phyloP scores from a whole-genome alignment of 1,140 invertebrate genomes.

The Apis cerana region DNA sequence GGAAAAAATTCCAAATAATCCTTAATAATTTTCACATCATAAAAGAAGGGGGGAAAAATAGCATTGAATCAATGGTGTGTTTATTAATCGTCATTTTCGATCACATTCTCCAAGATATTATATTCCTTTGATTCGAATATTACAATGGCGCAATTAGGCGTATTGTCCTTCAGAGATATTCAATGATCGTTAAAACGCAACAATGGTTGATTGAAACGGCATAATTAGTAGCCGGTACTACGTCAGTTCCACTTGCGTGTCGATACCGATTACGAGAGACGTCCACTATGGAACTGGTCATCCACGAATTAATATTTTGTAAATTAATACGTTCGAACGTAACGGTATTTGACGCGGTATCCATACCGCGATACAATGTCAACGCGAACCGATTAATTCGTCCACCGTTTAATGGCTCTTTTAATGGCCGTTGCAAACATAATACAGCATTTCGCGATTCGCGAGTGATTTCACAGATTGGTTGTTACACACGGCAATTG shows the following conservation, averaged over 20 bases:
- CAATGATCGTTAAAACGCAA: slow-evolving; percentile 40
- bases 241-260: slow-evolving; percentile 5
- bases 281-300: neutral
- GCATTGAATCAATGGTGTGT: too few relatives aligned
- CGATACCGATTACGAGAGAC: neutral
- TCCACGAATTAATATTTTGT: slow-evolving; percentile 27
- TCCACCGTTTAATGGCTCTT: slow-evolving; percentile 23
- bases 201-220: slow-evolving; percentile 43
- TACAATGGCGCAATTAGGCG: slow-evolving; percentile 21
- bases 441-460: neutral
- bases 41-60: too few relatives aligned
- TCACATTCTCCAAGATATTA: too few relatives aligned
- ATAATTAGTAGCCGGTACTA: slow-evolving; percentile 45
- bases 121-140: too few relatives aligned
- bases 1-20: too few relatives aligned
- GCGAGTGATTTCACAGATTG: slow-evolving; percentile 6
- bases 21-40: too few relatives aligned
- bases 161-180: slow-evolving; percentile 22
- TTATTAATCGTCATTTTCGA: too few relatives aligned
- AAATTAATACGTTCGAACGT: slow-evolving; percentile 23
- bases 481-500: neutral
- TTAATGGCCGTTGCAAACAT: slow-evolving; percentile 5
- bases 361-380: neutral
- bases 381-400: slow-evolving; percentile 21
- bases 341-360: neutral